phyloP scores from a whole-genome alignment of 2,113 vertebrate species.

The Tetrax tetrax region DNA sequence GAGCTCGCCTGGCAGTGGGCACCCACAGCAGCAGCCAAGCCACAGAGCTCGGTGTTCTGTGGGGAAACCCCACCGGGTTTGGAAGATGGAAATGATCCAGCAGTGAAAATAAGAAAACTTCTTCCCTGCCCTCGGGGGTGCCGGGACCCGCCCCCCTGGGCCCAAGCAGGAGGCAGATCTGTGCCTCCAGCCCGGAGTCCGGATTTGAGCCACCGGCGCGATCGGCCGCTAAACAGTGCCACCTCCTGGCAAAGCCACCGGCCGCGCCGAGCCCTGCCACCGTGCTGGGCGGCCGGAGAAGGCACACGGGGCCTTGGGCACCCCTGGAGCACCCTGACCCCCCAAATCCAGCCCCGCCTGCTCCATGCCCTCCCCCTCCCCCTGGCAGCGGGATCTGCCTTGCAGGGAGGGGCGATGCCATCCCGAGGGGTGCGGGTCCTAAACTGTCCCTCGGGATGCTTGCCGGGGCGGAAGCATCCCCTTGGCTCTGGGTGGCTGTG shows the following conservation, averaged over 20 bases:
- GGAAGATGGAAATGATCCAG: background rate
- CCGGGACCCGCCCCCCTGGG: background rate
- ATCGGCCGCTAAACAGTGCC: conserved; percentile 59
- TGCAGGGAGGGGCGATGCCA: background rate
- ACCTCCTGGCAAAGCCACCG: conserved; percentile 60
- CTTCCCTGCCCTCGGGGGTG: background rate
- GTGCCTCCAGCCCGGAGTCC: fast-evolving
- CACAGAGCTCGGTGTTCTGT: background rate
- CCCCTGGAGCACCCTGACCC: too few relatives aligned
- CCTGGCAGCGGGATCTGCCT: background rate
- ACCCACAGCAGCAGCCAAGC: background rate
- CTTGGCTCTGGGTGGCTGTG: background rate
- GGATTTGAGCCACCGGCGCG: fast-evolving
- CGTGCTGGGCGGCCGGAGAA: fast-evolving
- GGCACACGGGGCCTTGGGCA: fast-evolving
- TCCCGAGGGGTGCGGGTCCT: too few relatives aligned
- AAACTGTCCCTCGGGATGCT: fast-evolving
- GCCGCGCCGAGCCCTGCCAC: background rate
- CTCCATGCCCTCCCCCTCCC: background rate
- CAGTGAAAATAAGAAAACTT: background rate
- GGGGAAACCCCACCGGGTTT: background rate
- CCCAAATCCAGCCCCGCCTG: background rate
- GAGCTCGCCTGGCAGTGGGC: background rate
- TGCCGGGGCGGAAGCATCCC: background rate
- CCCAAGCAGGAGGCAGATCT: background rate